phyloP scores from a whole-genome alignment of 1,140 invertebrate genomes.

The Diachasmimorpha longicaudata region DNA sequence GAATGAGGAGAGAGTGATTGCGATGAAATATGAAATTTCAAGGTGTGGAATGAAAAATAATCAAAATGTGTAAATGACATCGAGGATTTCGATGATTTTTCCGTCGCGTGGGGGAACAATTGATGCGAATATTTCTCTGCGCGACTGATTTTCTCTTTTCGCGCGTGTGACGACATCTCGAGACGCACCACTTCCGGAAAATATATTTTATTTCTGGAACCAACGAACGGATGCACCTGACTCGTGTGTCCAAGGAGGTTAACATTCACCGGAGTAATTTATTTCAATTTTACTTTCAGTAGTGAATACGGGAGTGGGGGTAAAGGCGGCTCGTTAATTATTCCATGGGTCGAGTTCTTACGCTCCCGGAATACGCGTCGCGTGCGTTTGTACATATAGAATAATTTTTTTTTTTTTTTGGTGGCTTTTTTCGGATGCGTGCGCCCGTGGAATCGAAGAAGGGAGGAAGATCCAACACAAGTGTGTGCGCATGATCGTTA shows the following conservation, averaged over 20 bases:
- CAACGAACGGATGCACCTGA: conserved; percentile 19
- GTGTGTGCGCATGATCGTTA: conserved; percentile 23
- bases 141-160: not conserved
- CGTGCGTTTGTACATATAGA: conserved; percentile 19
- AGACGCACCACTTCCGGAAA: conserved; percentile 17
- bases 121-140: too few species aligned
- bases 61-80: not conserved
- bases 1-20: not conserved
- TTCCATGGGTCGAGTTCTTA: conserved; percentile 29
- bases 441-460: conserved; percentile 4
- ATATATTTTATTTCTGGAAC: conserved; percentile 16
- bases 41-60: not conserved
- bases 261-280: not conserved
- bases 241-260: conserved; percentile 12
- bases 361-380: conserved; percentile 35
- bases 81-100: not conserved
- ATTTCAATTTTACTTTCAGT: not conserved
- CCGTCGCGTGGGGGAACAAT: not conserved
- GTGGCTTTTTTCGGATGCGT: not conserved
- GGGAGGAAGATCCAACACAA: conserved; percentile 12
- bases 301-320: not conserved
- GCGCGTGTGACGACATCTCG: not conserved
- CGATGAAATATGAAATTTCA: not conserved
- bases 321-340: conserved; percentile 33
- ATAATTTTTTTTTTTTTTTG: conserved; percentile 4